These are phyloP conservation scores for Gambelia wislizenii DNA, from an alignment of 2,797 vertebrate species.

Conservation along the genomic window DNA sequence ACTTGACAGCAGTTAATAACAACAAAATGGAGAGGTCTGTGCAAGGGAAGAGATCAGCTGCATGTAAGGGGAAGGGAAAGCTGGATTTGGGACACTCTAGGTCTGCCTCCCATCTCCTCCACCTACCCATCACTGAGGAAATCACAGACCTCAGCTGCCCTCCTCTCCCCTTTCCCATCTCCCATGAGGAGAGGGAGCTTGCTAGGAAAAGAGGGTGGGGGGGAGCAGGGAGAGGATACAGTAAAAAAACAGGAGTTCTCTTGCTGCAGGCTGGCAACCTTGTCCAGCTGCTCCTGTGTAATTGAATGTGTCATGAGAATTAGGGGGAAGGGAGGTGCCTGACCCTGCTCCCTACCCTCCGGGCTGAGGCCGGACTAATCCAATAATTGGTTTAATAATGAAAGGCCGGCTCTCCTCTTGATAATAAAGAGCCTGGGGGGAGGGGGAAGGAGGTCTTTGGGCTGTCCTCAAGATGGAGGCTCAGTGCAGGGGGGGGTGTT, in stretches of 20 bases:
- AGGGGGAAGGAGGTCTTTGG: neutral
- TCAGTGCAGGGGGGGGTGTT: neutral
- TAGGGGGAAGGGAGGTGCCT: fast-evolving
- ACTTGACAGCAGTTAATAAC: too few species aligned
- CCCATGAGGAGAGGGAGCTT: too few species aligned
- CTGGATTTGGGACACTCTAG: too few species aligned
- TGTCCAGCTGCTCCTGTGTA: fast-evolving
- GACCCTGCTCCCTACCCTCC: neutral
- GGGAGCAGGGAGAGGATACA: too few species aligned
- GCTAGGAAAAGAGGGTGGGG: neutral
- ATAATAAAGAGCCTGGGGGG: too few species aligned
- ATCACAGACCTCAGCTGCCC: neutral
- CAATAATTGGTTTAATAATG: conserved; percentile 24
- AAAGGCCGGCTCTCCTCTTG: neutral
- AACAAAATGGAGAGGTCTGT: too few species aligned
- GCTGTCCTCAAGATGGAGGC: neutral
- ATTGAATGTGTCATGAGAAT: neutral
- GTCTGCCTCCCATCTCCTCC: too few species aligned
- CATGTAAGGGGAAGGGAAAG: too few species aligned
- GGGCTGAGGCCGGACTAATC: neutral
- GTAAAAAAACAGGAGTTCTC: neutral
- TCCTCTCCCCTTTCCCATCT: too few species aligned
- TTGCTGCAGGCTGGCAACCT: fast-evolving
- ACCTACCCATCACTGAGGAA: too few species aligned
- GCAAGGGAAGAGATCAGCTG: too few species aligned